Conservation (phyloP, 2,797 vertebrate species). For the Anniella stebbinsi region DNA sequence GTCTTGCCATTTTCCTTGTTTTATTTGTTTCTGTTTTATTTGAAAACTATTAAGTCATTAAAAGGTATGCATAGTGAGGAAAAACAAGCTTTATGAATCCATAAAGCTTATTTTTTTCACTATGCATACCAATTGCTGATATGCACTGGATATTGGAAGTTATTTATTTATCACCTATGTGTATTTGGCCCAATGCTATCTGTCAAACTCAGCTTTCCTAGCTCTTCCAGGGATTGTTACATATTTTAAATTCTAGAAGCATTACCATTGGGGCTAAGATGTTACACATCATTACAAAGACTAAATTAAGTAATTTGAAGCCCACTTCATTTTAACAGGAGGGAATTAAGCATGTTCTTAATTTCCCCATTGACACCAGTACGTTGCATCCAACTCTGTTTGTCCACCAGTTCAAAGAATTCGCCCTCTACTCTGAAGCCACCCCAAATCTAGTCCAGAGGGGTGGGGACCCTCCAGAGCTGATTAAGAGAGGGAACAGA, state of each 20-base stretch:
- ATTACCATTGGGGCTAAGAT: background rate
- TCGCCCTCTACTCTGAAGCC: background rate
- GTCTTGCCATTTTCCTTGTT: background rate
- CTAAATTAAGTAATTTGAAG: background rate
- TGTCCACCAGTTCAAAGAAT: background rate
- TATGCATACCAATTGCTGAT: background rate
- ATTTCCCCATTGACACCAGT: background rate
- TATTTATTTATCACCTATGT: background rate
- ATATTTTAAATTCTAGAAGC: background rate
- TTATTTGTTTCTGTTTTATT: background rate
- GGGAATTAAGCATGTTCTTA: background rate
- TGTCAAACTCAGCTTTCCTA: background rate
- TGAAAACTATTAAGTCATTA: background rate
- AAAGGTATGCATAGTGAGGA: no score
- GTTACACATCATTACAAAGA: background rate
- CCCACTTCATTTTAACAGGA: background rate
- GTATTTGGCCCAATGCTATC: background rate
- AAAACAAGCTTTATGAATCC: background rate
- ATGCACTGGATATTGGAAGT: background rate
- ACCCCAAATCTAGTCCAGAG: background rate
- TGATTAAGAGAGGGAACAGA: background rate
- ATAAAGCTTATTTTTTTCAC: background rate
- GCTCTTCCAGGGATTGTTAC: background rate
- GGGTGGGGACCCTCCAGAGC: background rate
- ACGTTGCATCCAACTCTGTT: background rate